Conservation (phyloP, 2,113 vertebrate species). For the Hippopotamus amphibius region DNA sequence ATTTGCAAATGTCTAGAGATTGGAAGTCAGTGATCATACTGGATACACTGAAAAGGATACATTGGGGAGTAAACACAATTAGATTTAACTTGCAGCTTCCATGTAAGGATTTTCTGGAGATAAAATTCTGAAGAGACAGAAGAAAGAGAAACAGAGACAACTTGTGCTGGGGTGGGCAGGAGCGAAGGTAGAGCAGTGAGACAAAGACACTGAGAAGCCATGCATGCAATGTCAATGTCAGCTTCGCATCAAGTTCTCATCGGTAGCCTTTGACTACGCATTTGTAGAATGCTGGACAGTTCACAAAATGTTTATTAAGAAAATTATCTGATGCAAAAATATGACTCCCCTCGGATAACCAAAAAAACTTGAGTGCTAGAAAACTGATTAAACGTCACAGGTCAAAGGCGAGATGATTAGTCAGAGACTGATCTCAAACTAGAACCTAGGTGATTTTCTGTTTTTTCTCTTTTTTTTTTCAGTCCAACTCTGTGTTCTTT, state of each 20-base stretch:
- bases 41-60: not conserved
- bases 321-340: not conserved
- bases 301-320: not conserved
- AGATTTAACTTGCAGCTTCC: slow-evolving; percentile 21
- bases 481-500: not conserved
- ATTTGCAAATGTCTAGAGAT: not conserved
- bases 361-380: slow-evolving; percentile 26
- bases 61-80: not conserved
- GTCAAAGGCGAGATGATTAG: not conserved
- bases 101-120: not conserved
- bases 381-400: not conserved
- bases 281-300: not conserved
- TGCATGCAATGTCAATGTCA: not conserved
- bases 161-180: not conserved
- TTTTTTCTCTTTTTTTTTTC: not conserved
- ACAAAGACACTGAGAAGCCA: not conserved
- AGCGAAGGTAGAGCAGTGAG: not conserved
- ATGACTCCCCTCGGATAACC: not conserved
- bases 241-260: not conserved
- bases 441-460: not conserved
- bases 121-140: not conserved
- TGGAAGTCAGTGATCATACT: not conserved
- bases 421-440: not conserved
- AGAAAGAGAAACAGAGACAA: not conserved
- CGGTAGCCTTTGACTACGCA: not conserved